These are phyloP conservation scores for Philhelius pedissequus DNA, from an alignment of 2,888 invertebrate genomes.

Conservation along the genomic window DNA sequence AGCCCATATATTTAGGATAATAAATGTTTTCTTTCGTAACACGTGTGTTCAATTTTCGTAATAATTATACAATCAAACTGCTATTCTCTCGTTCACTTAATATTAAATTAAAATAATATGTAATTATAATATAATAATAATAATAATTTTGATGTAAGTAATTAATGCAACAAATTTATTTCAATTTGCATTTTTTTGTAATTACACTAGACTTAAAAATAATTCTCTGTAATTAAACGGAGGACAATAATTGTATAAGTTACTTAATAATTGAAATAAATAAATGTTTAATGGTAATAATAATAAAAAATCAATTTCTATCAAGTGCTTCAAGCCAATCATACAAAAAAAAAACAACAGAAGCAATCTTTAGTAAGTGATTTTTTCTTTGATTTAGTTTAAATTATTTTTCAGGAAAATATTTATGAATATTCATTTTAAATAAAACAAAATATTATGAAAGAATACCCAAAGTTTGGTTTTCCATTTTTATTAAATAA, in stretches of 20 bases:
- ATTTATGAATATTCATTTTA: neutral
- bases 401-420: neutral
- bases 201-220: conserved; percentile 9
- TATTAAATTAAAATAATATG: neutral
- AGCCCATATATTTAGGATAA: conserved; percentile 35
- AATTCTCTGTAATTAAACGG: neutral
- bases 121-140: neutral
- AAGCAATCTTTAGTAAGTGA: neutral
- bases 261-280: conserved; percentile 44
- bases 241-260: conserved; percentile 34
- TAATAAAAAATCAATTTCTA: neutral
- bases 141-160: conserved; percentile 1
- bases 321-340: neutral
- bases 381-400: neutral
- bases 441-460: neutral
- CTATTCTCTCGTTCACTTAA: conserved; percentile 46
- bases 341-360: neutral
- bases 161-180: neutral
- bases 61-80: conserved; percentile 9
- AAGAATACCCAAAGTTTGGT: neutral
- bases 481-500: neutral
- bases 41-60: conserved; percentile 56
- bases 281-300: conserved; percentile 8
- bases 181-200: conserved; percentile 26
- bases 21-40: conserved; percentile 12